Evolutionary conservation across 2,888 invertebrate genomes (phyloP), one percentile per base, ranked within the genome.

Genomic region (Chrysodeixis includens): DNA sequence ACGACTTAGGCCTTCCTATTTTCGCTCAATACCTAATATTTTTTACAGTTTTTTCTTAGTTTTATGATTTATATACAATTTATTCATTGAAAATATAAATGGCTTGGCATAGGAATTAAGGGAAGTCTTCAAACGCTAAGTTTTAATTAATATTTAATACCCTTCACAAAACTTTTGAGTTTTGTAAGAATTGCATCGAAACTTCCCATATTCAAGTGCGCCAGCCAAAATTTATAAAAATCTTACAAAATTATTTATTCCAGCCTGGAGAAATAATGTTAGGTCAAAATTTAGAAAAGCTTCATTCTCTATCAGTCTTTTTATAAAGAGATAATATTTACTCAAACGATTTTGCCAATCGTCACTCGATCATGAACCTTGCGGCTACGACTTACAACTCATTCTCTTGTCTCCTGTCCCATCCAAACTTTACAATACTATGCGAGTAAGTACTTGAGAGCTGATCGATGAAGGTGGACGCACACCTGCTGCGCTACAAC

Each of bases 231-330:
- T 14, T 40, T 59, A 51, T 59, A 69, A 54, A 59, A 56, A 35
- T 14, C 22, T 74, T 62, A 44, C 9, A 8, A 35, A 20, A 46
- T 30, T 26, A 2, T 12, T 26, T 16, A n/a, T 52, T 35, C 32
- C 35, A 20, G 40, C 22, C 55, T 59, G 14, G 59, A 56, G 40
- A n/a, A 7, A 26, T 62, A 53, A 44, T 56, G 52, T 65, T 49
- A 57, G 32, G 10, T 56, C 32, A 52, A 66, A 71, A 67, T 71
- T 66, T 74, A 18, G 32, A 55, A 74, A 75, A 58, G 61, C 62
- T 71, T 56, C 51, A 60, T 63, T 70, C 70, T 75, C 46, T 32
- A 62, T 76, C 76, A 76, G 79, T 78, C 76, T 76, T 75, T 76
- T 68, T 30, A 54, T 56, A 68, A 74, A 62, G 67, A 71, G 75